phyloP scores from a whole-genome alignment of 2,888 invertebrate species.

The Octodonta nipae region DNA sequence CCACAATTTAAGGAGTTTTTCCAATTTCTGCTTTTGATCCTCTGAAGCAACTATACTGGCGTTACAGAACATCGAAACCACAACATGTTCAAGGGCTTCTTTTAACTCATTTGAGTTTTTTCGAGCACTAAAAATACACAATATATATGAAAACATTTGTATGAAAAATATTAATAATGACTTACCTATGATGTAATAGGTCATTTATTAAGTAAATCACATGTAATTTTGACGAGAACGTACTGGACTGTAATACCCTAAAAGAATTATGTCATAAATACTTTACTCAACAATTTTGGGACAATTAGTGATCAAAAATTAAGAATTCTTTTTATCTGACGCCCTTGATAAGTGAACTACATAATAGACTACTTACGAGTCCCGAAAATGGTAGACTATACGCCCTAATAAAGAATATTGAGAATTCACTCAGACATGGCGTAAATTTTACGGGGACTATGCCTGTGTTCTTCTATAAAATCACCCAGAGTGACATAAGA shows the following conservation, averaged over 20 bases:
- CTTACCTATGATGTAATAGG: slow-evolving; percentile 93
- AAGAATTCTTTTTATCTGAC: too few species aligned
- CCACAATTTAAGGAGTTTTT: slow-evolving; percentile 89
- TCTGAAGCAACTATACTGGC: slow-evolving; percentile 73
- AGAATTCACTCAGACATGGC: too few species aligned
- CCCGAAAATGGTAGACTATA: too few species aligned
- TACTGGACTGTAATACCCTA: slow-evolving; percentile 49
- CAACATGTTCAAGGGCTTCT: slow-evolving; percentile 84
- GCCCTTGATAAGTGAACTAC: too few species aligned
- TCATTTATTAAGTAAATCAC: slow-evolving; percentile 98
- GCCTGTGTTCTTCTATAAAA: too few species aligned
- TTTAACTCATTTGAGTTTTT: slow-evolving; percentile 90
- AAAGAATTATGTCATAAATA: too few species aligned
- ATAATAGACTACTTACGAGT: too few species aligned
- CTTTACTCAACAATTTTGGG: too few species aligned
- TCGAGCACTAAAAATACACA: slow-evolving; percentile 61
- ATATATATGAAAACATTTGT: slow-evolving; percentile 2
- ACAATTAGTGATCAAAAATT: too few species aligned
- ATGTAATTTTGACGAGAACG: slow-evolving; percentile 87
- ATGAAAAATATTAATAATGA: slow-evolving; percentile 19
- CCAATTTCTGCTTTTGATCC: slow-evolving; percentile 80
- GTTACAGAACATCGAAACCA: slow-evolving; percentile 96
- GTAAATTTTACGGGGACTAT: too few species aligned
- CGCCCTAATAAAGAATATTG: too few species aligned
- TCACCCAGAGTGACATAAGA: too few species aligned